Conservation (phyloP, 2,888 invertebrate genomes). For the Muschampia plurimacula region DNA sequence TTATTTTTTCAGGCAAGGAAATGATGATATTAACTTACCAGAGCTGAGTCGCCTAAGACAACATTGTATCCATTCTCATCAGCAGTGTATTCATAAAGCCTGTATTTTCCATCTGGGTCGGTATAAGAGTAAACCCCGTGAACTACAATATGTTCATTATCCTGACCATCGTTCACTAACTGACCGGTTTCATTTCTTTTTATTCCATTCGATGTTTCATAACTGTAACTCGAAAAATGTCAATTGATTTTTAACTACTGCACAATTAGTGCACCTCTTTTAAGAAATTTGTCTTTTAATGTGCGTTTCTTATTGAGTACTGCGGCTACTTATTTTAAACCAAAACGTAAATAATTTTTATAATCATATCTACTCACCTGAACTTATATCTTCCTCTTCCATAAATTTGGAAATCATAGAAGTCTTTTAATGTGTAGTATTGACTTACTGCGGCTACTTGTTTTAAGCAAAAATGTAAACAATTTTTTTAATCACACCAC, state of each 20-base stretch:
- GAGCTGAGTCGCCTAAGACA: background rate
- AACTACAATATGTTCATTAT: slow-evolving; percentile 76
- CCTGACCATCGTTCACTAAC: slow-evolving; percentile 52
- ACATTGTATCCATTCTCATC: slow-evolving; percentile 78
- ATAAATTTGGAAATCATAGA: too few species aligned
- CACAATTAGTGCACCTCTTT: background rate
- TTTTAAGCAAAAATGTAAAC: background rate
- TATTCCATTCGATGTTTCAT: slow-evolving; percentile 41
- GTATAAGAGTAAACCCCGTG: slow-evolving; percentile 79
- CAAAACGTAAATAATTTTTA: background rate
- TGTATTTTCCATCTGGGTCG: slow-evolving; percentile 78
- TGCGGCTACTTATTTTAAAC: background rate
- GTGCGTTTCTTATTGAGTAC: background rate
- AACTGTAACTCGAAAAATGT: slow-evolving; percentile 54
- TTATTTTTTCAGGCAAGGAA: too few species aligned
- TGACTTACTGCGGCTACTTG: background rate
- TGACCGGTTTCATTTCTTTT: slow-evolving; percentile 50
- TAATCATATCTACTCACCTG: too few species aligned
- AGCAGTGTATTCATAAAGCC: slow-evolving; percentile 76
- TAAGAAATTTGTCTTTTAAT: too few species aligned
- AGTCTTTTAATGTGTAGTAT: too few species aligned
- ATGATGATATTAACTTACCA: background rate
- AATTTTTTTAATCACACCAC: background rate
- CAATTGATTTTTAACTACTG: background rate
- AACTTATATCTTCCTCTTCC: too few species aligned